Conservation (phyloP, 64 coral and sea anemone species). For the Porites australiensis region DNA sequence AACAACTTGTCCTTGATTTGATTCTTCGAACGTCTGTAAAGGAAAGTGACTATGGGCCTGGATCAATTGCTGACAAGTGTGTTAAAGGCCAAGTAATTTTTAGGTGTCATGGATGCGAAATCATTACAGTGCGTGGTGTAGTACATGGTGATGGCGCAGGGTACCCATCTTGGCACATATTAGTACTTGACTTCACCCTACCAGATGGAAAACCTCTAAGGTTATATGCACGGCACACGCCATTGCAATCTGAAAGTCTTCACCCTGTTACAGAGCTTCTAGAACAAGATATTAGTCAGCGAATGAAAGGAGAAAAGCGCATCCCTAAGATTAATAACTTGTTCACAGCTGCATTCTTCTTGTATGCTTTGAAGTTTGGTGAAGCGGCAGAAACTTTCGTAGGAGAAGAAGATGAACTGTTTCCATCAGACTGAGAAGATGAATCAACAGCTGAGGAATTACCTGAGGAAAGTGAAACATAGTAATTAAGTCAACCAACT, state of each 20-base stretch:
- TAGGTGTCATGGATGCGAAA: neutral
- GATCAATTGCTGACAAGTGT: conserved; percentile 48
- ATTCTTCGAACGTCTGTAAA: conserved; percentile 61
- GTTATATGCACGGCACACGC: neutral
- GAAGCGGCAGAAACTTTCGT: conserved; percentile 2
- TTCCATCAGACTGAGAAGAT: conserved; percentile 20
- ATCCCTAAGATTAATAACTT: conserved; percentile 49
- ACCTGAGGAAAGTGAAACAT: neutral
- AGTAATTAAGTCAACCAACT: neutral
- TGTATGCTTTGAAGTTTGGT: conserved; percentile 47
- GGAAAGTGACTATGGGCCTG: conserved; percentile 42
- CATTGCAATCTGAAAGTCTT: conserved; percentile 21
- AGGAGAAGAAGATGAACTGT: neutral
- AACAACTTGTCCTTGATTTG: conserved; percentile 45
- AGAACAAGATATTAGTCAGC: conserved; percentile 40
- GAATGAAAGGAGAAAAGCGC: conserved; percentile 38
- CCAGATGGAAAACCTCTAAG: conserved; percentile 42
- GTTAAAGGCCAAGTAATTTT: conserved; percentile 44
- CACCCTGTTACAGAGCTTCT: conserved; percentile 59
- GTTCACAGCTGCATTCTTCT: conserved; percentile 50
- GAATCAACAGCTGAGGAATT: neutral
- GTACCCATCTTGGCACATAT: conserved; percentile 31
- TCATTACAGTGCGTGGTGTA: conserved; percentile 24
- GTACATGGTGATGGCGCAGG: conserved; percentile 46
- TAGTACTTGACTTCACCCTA: conserved; percentile 49